Evolutionary conservation across 2,888 invertebrate genomes (phyloP).

Genomic region (Pseudococcus viburni): DNA sequence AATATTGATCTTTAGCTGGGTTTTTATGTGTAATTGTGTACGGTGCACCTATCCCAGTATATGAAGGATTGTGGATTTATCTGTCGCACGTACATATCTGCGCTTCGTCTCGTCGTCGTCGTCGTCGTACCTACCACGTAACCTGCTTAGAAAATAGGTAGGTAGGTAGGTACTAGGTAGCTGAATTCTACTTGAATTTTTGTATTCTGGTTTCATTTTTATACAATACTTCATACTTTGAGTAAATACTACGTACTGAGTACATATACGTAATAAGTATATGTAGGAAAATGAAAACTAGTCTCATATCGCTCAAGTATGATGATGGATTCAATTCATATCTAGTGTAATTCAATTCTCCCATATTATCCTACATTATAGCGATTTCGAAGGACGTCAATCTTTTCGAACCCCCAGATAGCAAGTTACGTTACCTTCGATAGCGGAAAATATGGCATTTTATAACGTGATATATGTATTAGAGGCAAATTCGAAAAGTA

Average conservation of each 20-base stretch:
- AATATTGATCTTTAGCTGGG: constrained; percentile 42
- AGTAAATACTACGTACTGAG: too few species aligned
- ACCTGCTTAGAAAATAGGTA: too few species aligned
- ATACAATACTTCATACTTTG: too few species aligned
- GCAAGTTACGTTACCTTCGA: not conserved
- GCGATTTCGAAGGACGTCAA: constrained; percentile 4
- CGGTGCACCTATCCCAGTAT: not conserved
- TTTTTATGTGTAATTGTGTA: not conserved
- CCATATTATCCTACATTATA: not conserved
- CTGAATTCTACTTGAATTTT: too few species aligned
- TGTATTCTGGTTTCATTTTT: too few species aligned
- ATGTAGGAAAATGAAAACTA: too few species aligned
- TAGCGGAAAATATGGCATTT: constrained; percentile 26
- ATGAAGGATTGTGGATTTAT: not conserved
- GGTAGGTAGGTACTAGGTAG: too few species aligned
- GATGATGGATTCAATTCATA: too few species aligned
- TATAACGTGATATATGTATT: constrained; percentile 32
- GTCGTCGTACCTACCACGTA: too few species aligned
- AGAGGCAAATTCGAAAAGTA: not conserved
- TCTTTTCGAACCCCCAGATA: constrained; percentile 7
- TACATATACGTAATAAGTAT: too few species aligned
- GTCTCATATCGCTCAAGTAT: too few species aligned
- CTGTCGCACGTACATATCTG: constrained; percentile 32
- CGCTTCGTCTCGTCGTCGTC: not conserved
- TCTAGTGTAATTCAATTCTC: not conserved